Base-by-base conservation (phyloP, 2,113 vertebrate species). In the Amazona guildingii region DNA sequence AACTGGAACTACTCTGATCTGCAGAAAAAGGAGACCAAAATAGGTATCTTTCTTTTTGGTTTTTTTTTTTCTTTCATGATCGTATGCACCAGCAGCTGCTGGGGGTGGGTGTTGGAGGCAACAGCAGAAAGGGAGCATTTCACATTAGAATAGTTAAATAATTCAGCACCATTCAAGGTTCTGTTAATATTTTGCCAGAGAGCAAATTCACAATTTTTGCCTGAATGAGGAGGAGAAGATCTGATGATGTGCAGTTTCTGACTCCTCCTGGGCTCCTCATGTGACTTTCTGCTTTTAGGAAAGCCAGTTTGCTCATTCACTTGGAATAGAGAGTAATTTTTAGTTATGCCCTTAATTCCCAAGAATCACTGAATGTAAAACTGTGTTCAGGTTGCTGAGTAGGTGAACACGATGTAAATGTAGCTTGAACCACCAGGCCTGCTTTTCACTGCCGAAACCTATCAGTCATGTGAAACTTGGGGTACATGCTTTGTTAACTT, bases 1-100 rank as follows among this genome's bases (percentile, higher is more conserved):
- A 91, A 59, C 44, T 85, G 92, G 54, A 94, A n/a, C 77, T 87
- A 75, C 54, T 84, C 77, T 86, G 54, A 80, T 88, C 63, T 89
- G 44, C 57, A 83, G 70, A 92, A 37, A 72, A 90, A 64, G 41
- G 20, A 90, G 61, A 24, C 61, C 69, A 41, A 88, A 80, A 73
- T 59, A 75, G 24, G n/a, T 90, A 10, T 68, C 21, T 63, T 59
- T 59, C 33, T n/a, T 35, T 57, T 21, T 19, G 49, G 3, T 7
- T 37, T 1, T 35, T 51, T 61, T 63, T 49, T n/a, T n/a, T 24
- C 16, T 19, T 75, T 37, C 5, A 1, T 62, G 19, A 27, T 87
- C 23, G 28, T 62, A 19, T 25, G 13, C 14, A 67, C 11, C 31
- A 84, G 11, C 64, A 92, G 20, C 52, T 86, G 13, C 46, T 63